These are phyloP conservation scores for Streptopelia turtur DNA, from an alignment of 2,797 vertebrate genomes.

Conservation along the genomic window DNA sequence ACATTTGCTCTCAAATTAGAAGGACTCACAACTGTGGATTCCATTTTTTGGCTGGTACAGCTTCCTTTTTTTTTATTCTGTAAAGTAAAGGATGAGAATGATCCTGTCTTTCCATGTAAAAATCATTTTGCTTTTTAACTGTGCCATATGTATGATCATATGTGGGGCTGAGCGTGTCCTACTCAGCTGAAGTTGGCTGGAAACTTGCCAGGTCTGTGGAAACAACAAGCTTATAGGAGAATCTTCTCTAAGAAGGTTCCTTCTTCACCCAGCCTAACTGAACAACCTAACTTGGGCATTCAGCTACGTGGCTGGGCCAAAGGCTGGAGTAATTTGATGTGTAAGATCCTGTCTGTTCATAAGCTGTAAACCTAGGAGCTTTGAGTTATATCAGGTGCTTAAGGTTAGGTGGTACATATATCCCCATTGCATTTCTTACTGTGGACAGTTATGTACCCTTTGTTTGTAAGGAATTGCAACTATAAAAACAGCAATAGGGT, in stretches of 20 bases:
- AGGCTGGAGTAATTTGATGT: not conserved
- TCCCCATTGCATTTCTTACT: not conserved
- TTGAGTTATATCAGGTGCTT: not conserved
- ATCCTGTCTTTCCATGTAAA: not conserved
- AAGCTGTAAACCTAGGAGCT: not conserved
- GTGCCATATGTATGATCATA: not conserved
- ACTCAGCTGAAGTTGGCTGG: not conserved
- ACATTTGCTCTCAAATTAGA: not conserved
- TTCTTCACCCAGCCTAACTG: not conserved
- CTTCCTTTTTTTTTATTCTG: not conserved
- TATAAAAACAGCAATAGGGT: not conserved
- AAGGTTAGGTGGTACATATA: not conserved
- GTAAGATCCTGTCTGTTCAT: not conserved
- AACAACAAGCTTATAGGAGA: not conserved
- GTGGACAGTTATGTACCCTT: not conserved
- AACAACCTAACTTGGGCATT: not conserved
- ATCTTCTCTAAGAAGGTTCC: not conserved
- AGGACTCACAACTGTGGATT: not conserved
- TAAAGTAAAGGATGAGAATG: not conserved
- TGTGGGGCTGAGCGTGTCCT: fast-evolving
- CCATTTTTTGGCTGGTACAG: not conserved
- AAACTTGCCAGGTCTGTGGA: not conserved
- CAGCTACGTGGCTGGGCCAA: not conserved
- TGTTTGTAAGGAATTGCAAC: not conserved
- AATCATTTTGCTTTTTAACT: not conserved